Evolutionary conservation across 2,113 vertebrate genomes (phyloP).

Genomic region (Cinclus cinclus): DNA sequence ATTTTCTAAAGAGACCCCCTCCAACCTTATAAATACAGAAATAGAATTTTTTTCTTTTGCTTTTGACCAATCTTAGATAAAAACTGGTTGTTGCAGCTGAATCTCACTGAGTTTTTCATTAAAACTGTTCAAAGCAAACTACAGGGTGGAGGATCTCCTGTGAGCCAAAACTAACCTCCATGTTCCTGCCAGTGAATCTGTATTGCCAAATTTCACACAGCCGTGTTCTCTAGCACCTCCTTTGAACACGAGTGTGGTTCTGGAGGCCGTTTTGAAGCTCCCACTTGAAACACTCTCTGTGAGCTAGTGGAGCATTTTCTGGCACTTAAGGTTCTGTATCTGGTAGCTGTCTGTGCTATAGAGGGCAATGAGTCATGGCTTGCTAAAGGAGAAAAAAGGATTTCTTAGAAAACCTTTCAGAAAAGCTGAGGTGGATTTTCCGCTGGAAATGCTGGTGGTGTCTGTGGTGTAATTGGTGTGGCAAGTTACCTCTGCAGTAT

Average conservation of each 20-base stretch:
- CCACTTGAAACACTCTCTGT: constrained; percentile 35
- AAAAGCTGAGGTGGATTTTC: neutral
- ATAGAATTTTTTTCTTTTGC: neutral
- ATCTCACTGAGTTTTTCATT: constrained; percentile 34
- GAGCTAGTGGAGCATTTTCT: constrained; percentile 51
- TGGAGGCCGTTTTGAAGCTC: constrained; percentile 48
- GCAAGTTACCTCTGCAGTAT: constrained; percentile 1
- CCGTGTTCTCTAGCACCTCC: constrained; percentile 46
- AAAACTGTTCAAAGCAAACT: constrained; percentile 43
- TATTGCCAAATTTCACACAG: constrained; percentile 51
- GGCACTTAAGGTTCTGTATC: constrained; percentile 14
- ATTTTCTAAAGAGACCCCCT: neutral
- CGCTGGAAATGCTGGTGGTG: neutral
- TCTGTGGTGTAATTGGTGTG: constrained; percentile 24
- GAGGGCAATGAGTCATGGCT: constrained; percentile 39
- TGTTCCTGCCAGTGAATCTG: constrained; percentile 25
- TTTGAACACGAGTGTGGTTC: constrained; percentile 57
- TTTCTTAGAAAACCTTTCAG: constrained; percentile 58
- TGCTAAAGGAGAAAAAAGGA: neutral
- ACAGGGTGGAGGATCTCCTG: constrained; percentile 40
- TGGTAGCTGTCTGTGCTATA: constrained; percentile 53
- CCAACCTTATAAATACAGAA: neutral
- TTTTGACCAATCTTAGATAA: constrained; percentile 3
- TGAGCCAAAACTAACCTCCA: constrained; percentile 59
- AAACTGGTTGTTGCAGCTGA: neutral